These are phyloP conservation scores for Darevskia mixta DNA, from an alignment of 2,797 vertebrate genomes.

Conservation along the genomic window DNA sequence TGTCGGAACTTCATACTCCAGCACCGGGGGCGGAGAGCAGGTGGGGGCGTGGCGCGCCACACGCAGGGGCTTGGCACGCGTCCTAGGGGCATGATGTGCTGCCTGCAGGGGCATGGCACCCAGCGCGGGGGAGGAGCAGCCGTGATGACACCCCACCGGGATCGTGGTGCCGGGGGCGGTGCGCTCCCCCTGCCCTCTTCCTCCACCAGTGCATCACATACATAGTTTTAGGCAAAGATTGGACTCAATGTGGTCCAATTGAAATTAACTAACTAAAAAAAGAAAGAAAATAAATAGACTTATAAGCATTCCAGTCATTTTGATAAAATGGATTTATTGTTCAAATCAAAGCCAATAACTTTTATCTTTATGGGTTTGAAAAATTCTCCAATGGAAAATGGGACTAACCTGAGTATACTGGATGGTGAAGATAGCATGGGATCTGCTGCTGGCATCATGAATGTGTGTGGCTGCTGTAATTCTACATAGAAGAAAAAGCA, in stretches of 20 bases:
- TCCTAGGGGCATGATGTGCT: too few species aligned
- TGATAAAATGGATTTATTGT: not conserved
- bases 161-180: too few species aligned
- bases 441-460: conserved; percentile 97
- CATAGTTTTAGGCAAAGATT: not conserved
- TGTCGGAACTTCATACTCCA: too few species aligned
- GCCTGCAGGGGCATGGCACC: too few species aligned
- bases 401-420: conserved; percentile 92
- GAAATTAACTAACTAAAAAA: not conserved
- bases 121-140: too few species aligned
- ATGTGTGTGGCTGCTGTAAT: conserved; percentile 96
- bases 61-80: too few species aligned
- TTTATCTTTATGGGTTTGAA: not conserved
- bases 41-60: too few species aligned
- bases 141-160: too few species aligned
- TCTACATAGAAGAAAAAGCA: conserved; percentile 70
- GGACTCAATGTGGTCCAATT: not conserved
- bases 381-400: conserved; percentile 32
- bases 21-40: too few species aligned
- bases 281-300: not conserved
- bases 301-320: not conserved
- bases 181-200: too few species aligned
- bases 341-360: not conserved
- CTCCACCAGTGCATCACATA: too few species aligned
- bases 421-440: conserved; percentile 97